Evolutionary conservation across 2,888 invertebrate species (phyloP).

Genomic region (Drosophila birchii): DNA sequence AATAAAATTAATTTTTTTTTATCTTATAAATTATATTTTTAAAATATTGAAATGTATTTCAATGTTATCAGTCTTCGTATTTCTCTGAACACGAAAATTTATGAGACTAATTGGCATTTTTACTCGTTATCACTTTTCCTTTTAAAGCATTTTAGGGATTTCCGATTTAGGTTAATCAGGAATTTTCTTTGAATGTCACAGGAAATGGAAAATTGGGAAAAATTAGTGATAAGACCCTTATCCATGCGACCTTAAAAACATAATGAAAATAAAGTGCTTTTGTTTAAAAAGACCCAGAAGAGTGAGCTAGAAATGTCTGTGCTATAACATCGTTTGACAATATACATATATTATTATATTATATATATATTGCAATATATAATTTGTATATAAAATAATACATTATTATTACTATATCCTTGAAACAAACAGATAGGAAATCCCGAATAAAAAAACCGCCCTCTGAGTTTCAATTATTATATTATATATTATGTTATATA

Average conservation of each 20-base stretch:
- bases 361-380: neutral
- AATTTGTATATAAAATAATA: too few relatives aligned
- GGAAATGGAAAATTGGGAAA: conserved; percentile 48
- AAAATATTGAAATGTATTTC: neutral
- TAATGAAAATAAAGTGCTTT: too few relatives aligned
- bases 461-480: too few relatives aligned
- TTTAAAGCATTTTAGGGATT: neutral
- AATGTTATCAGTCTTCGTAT: neutral
- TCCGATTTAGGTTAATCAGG: conserved; percentile 40
- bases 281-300: too few relatives aligned
- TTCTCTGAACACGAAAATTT: neutral
- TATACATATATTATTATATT: neutral
- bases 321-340: too few relatives aligned
- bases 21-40: too few relatives aligned
- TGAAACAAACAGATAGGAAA: too few relatives aligned
- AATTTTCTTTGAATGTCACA: conserved; percentile 35
- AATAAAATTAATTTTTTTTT: too few relatives aligned
- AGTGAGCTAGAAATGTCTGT: too few relatives aligned
- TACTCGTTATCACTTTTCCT: conserved; percentile 11
- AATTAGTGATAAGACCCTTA: neutral
- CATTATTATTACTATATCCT: too few relatives aligned
- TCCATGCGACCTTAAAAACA: neutral
- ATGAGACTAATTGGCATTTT: neutral
- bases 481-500: too few relatives aligned
- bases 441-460: too few relatives aligned